Evolutionary conservation across 2,888 invertebrate species (phyloP).

Genomic region (Selenia dentaria): DNA sequence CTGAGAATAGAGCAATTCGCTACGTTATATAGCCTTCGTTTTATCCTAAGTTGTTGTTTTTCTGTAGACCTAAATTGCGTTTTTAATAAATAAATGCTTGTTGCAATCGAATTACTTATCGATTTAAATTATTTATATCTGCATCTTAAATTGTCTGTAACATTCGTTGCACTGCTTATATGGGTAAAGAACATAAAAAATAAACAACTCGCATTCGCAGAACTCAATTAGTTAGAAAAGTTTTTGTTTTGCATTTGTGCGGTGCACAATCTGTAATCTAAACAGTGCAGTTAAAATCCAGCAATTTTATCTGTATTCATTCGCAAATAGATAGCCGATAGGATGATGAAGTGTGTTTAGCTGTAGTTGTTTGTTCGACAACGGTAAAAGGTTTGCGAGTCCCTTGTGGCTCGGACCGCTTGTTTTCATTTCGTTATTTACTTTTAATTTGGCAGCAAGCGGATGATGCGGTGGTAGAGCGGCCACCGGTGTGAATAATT

Average conservation of each 20-base stretch:
- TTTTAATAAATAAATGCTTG: too few species aligned
- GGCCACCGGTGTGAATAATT: constrained; percentile 79
- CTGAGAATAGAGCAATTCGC: constrained; percentile 69
- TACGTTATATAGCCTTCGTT: constrained; percentile 60
- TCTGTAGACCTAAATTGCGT: constrained; percentile 22
- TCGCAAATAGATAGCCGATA: constrained; percentile 75
- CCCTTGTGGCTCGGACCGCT: constrained; percentile 74
- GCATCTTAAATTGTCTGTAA: too few species aligned
- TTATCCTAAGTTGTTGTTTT: constrained; percentile 48
- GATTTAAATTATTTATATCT: too few species aligned
- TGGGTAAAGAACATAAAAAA: too few species aligned
- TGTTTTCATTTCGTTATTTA: constrained; percentile 85
- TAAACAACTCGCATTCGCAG: too few species aligned
- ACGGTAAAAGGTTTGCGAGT: constrained; percentile 83
- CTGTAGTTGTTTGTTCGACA: constrained; percentile 77
- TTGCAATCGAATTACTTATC: too few species aligned
- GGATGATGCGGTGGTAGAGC: constrained; percentile 70
- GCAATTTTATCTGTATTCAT: constrained; percentile 68
- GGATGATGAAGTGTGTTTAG: constrained; percentile 80
- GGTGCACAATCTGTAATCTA: too few species aligned
- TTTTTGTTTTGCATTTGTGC: too few species aligned
- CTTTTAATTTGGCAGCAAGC: constrained; percentile 85
- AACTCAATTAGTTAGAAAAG: too few species aligned
- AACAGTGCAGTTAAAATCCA: constrained; percentile 53
- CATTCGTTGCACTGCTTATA: too few species aligned